Percentiles rank a stretch among this genome's conserved stretches.
Conservation (phyloP, 2,113 vertebrate species). For the Toxotes jaculatrix region DNA sequence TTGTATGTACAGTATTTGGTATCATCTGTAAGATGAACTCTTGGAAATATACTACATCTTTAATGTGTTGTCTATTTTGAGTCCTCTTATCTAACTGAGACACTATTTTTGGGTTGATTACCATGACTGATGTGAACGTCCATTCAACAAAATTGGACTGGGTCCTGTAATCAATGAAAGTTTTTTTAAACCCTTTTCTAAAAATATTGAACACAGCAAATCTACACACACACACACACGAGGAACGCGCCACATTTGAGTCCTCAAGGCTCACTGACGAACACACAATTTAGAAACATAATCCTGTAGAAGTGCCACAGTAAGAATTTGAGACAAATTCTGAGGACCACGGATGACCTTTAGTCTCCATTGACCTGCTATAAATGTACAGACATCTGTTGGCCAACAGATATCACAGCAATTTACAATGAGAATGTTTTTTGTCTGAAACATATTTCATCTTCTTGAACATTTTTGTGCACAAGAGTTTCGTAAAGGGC, state of each 20-base stretch:
- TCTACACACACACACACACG: too few species aligned
- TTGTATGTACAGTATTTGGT: slow-evolving; percentile 68
- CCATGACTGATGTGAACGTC: slow-evolving; percentile 1
- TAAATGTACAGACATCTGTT: slow-evolving; percentile 22
- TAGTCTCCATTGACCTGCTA: slow-evolving; percentile 18
- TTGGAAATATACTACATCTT: slow-evolving; percentile 59
- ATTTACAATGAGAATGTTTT: too few species aligned
- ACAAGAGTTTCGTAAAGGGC: not conserved
- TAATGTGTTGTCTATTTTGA: slow-evolving; percentile 66
- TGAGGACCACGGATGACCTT: slow-evolving; percentile 19
- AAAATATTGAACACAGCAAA: not conserved
- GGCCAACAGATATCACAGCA: not conserved
- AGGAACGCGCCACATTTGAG: slow-evolving; percentile 19
- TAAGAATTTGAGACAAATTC: slow-evolving; percentile 43
- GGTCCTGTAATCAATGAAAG: not conserved
- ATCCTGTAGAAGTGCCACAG: slow-evolving; percentile 26
- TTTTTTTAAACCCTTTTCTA: not conserved
- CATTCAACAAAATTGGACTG: not conserved
- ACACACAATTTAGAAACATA: slow-evolving; percentile 38
- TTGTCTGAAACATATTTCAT: too few species aligned
- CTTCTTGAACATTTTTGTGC: not conserved
- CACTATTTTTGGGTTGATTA: slow-evolving; percentile 36
- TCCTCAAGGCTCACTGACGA: slow-evolving; percentile 25
- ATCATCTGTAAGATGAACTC: slow-evolving; percentile 67
- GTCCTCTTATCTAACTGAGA: slow-evolving; percentile 47